Evolutionary conservation across 2,797 vertebrate species (phyloP).

Genomic region (Martes flavigula): DNA sequence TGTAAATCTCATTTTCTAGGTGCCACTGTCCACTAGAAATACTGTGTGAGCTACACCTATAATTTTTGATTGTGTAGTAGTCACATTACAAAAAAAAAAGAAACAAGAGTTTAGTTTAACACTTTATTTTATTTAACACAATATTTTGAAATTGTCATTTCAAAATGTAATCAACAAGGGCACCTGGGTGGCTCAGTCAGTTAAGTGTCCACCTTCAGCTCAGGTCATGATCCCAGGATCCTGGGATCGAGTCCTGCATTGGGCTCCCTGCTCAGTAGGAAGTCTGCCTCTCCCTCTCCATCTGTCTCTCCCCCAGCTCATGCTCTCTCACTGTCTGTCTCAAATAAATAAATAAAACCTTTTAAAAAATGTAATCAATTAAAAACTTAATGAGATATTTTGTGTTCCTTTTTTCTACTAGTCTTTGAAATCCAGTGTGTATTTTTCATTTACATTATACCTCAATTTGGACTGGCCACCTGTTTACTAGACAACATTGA

Average conservation of each 20-base stretch:
- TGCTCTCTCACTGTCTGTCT: background rate
- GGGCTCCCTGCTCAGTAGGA: background rate
- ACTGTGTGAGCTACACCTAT: too few relatives aligned
- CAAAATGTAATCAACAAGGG: background rate
- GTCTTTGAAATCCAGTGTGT: background rate
- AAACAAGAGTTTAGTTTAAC: background rate
- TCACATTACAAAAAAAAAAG: background rate
- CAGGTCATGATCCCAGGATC: background rate
- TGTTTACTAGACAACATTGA: background rate
- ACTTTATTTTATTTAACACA: background rate
- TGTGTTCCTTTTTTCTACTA: background rate
- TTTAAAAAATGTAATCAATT: background rate
- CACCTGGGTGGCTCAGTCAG: background rate
- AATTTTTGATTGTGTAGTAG: background rate
- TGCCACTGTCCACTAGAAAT: background rate
- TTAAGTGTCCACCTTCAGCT: background rate
- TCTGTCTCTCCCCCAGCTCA: background rate
- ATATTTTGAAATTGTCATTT: background rate
- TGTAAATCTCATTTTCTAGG: background rate
- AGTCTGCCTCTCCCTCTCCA: background rate
- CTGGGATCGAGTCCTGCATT: background rate
- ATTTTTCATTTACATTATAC: background rate
- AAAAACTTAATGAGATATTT: background rate
- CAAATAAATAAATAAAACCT: background rate
- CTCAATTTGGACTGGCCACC: background rate